Evolutionary conservation across 2,797 vertebrate genomes (phyloP).

Genomic region (Myotis daubentonii): DNA sequence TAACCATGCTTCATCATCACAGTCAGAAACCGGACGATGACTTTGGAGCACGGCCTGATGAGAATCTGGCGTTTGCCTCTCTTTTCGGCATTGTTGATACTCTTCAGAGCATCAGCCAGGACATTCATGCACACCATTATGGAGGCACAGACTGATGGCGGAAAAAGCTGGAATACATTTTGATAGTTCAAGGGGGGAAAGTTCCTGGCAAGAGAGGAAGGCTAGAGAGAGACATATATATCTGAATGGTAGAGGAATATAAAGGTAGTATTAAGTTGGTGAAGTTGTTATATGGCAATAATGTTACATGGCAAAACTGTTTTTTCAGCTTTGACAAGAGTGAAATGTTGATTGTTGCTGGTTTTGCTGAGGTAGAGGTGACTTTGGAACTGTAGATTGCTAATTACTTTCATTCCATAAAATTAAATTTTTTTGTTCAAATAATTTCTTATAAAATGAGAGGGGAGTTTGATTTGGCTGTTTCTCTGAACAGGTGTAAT

Average conservation of each 20-base stretch:
- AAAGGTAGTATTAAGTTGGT: background rate
- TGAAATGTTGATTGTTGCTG: constrained; percentile 27
- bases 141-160: too few relatives aligned
- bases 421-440: constrained; percentile 45
- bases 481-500: constrained; percentile 6
- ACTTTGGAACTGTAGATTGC: constrained; percentile 38
- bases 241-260: background rate
- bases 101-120: constrained; percentile 97
- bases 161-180: background rate
- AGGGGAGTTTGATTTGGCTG: background rate
- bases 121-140: constrained; percentile 85
- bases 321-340: background rate
- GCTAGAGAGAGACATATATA: background rate
- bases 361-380: background rate
- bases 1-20: constrained; percentile 89
- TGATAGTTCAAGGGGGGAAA: background rate
- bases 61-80: constrained; percentile 98
- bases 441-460: constrained; percentile 18
- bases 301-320: background rate
- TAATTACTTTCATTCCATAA: constrained; percentile 29
- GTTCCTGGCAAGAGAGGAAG: constrained; percentile 47
- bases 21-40: constrained; percentile 97
- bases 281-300: constrained; percentile 1
- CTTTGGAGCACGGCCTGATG: constrained; percentile 98
- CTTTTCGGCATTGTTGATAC: constrained; percentile 99